These are phyloP conservation scores for Fissipunctia ypsillon DNA, from an alignment of 2,888 invertebrate species.

Conservation along the genomic window DNA sequence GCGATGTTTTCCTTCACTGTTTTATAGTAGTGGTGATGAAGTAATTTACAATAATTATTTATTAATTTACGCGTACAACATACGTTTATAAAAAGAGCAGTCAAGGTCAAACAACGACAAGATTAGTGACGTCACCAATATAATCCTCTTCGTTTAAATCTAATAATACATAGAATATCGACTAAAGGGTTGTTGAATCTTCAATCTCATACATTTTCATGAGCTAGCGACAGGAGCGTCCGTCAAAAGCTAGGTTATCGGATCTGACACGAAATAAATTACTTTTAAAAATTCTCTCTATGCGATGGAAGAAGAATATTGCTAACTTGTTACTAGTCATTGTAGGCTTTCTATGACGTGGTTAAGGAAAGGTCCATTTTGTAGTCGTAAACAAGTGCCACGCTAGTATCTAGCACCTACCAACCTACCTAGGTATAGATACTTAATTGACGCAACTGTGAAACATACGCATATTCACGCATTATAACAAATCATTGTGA, in stretches of 20 bases:
- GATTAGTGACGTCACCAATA: background rate
- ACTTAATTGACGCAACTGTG: background rate
- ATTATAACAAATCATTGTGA: background rate
- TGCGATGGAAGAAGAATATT: conserved; percentile 19
- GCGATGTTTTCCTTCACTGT: too few relatives aligned
- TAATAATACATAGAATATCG: conserved; percentile 1
- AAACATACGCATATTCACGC: background rate
- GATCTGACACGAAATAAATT: conserved; percentile 68
- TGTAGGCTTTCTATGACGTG: background rate
- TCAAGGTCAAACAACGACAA: background rate
- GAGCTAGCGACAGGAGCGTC: conserved; percentile 52
- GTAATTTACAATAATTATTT: too few relatives aligned
- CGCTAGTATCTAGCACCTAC: background rate
- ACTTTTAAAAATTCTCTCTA: conserved; percentile 51
- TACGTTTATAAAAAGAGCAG: background rate
- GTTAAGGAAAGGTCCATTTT: background rate
- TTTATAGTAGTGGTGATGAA: too few relatives aligned
- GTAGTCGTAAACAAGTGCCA: background rate
- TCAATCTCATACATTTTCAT: conserved; percentile 67
- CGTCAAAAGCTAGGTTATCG: conserved; percentile 47
- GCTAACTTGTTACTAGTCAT: conserved; percentile 4
- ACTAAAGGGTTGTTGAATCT: conserved; percentile 47
- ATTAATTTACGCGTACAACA: too few relatives aligned
- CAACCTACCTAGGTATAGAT: background rate
- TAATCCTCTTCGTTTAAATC: conserved; percentile 9